Evolutionary conservation across 2,888 invertebrate species (phyloP).

Genomic region (Rhynchonema sp.): DNA sequence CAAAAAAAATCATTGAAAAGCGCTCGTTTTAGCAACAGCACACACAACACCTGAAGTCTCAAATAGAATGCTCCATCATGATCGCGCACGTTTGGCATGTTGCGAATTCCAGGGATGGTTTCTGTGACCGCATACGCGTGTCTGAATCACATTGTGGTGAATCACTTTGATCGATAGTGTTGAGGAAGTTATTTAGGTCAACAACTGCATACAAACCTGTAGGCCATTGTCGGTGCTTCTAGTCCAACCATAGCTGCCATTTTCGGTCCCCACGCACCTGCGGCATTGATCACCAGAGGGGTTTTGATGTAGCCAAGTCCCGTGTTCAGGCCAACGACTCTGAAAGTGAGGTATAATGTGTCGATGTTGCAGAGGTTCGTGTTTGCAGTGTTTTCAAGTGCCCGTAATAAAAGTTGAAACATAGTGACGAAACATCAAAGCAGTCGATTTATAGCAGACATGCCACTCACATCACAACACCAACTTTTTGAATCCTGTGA

Average conservation of each 20-base stretch:
- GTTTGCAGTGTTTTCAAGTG: too few relatives aligned
- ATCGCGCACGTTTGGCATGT: slow-evolving; percentile 59
- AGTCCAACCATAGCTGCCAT: slow-evolving; percentile 48
- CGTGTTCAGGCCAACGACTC: slow-evolving; percentile 56
- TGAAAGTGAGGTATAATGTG: too few relatives aligned
- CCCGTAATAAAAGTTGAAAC: too few relatives aligned
- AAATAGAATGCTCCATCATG: slow-evolving; percentile 65
- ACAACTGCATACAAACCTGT: neutral
- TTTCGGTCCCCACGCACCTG: slow-evolving; percentile 60
- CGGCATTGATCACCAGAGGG: slow-evolving; percentile 55
- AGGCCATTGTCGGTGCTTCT: slow-evolving; percentile 50
- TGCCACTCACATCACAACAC: neutral
- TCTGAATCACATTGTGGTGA: too few relatives aligned
- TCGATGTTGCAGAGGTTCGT: too few relatives aligned
- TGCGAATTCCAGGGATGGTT: slow-evolving; percentile 51
- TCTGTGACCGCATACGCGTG: slow-evolving; percentile 72
- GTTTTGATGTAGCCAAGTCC: slow-evolving; percentile 53
- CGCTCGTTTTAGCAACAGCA: too few relatives aligned
- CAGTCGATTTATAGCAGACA: neutral
- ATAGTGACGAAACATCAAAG: too few relatives aligned
- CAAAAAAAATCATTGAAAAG: too few relatives aligned
- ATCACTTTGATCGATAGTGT: too few relatives aligned
- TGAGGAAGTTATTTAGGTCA: neutral
- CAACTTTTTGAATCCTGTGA: neutral
- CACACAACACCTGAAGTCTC: slow-evolving; percentile 3